Conservation (phyloP, 2,888 invertebrate genomes). For the Drosophila neotestacea region DNA sequence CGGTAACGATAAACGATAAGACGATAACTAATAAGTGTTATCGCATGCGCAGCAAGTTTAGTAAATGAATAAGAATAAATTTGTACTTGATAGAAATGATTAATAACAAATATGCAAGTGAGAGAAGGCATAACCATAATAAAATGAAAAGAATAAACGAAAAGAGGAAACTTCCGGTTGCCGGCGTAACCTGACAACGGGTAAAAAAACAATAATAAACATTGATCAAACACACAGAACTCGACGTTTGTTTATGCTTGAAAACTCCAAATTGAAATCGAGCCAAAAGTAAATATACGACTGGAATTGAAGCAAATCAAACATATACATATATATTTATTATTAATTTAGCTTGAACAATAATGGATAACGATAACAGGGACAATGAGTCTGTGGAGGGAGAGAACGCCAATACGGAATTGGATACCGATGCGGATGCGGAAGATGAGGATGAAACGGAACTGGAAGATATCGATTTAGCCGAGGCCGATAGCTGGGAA, state of each 20-base stretch:
- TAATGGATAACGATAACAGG: constrained; percentile 49
- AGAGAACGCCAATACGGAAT: constrained; percentile 18
- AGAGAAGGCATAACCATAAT: not conserved
- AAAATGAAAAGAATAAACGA: not conserved
- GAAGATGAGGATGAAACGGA: constrained; percentile 35
- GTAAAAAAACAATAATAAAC: no score
- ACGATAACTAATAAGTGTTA: not conserved
- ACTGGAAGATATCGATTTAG: constrained; percentile 15
- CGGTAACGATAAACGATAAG: constrained; percentile 6
- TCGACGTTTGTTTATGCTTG: constrained; percentile 4
- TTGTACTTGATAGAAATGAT: no score
- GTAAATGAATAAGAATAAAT: no score
- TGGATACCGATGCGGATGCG: constrained; percentile 7
- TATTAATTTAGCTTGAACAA: not conserved
- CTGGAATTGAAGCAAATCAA: not conserved
- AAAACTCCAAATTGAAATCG: constrained; percentile 2
- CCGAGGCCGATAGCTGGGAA: constrained; percentile 54
- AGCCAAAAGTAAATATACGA: constrained; percentile 2
- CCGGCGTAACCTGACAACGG: constrained; percentile 18
- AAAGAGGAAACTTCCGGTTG: not conserved
- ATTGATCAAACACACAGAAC: constrained; percentile 16
- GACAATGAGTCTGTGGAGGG: constrained; percentile 64
- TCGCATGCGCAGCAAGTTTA: not conserved
- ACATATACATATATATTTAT: constrained; percentile 5
- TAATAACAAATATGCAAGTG: not conserved